Percentiles rank a stretch among this genome's conserved stretches.
These are phyloP conservation scores for Amphipyra tragopoginis DNA, from an alignment of 2,888 invertebrate genomes.

Conservation along the genomic window DNA sequence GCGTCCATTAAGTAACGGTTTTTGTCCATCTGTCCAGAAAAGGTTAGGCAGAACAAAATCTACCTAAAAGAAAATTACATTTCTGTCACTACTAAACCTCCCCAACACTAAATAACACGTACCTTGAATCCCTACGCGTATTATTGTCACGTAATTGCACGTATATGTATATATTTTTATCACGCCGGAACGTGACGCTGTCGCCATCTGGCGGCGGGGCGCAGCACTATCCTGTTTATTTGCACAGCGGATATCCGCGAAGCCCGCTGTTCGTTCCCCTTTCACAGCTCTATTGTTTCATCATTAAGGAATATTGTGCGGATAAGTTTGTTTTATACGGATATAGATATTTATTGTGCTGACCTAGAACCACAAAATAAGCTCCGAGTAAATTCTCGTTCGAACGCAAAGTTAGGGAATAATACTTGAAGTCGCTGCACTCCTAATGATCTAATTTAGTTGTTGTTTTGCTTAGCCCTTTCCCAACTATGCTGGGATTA, in stretches of 20 bases:
- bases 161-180: slow-evolving; percentile 61
- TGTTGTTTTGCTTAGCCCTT: no score
- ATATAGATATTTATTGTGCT: no score
- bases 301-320: slow-evolving; percentile 39
- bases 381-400: no score
- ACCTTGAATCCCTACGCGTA: slow-evolving; percentile 28
- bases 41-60: no score
- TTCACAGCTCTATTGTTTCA: slow-evolving; percentile 44
- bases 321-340: slow-evolving; percentile 24
- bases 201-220: slow-evolving; percentile 57
- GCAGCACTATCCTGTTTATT: slow-evolving; percentile 53
- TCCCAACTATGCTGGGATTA: no score
- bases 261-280: slow-evolving; percentile 14
- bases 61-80: no score
- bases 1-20: no score
- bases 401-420: no score
- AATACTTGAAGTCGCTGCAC: no score
- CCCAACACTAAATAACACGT: slow-evolving; percentile 7
- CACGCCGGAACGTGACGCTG: slow-evolving; percentile 53
- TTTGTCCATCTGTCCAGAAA: no score
- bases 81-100: neutral
- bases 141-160: slow-evolving; percentile 45
- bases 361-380: no score
- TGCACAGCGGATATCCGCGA: slow-evolving; percentile 33
- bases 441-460: no score